phyloP scores from a whole-genome alignment of 2,113 vertebrate species.

The Rhegmatorhina hoffmannsi region DNA sequence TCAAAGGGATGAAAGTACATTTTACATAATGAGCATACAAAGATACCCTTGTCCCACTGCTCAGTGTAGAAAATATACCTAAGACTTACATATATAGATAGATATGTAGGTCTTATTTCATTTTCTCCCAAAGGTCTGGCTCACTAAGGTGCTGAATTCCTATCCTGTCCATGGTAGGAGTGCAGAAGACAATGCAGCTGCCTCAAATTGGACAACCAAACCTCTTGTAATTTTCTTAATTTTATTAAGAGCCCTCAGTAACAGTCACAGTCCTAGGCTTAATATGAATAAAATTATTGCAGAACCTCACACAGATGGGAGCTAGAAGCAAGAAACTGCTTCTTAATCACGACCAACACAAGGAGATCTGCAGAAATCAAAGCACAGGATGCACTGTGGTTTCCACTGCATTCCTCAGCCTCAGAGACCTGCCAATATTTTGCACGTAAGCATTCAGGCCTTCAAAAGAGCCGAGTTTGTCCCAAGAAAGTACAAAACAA shows the following conservation, averaged over 20 bases:
- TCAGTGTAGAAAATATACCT: not conserved
- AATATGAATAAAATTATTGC: fast-evolving
- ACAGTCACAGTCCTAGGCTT: not conserved
- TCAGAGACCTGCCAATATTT: conserved; percentile 66
- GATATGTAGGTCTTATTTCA: not conserved
- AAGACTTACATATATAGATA: no score
- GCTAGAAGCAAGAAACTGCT: conserved; percentile 16
- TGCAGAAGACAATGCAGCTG: not conserved
- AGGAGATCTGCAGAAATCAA: conserved; percentile 68
- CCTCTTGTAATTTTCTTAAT: not conserved
- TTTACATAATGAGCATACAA: not conserved
- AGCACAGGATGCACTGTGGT: conserved; percentile 64
- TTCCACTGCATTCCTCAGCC: conserved; percentile 68
- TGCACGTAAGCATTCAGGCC: conserved; percentile 64
- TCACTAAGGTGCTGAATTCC: not conserved
- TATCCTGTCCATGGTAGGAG: not conserved
- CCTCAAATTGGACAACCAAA: not conserved
- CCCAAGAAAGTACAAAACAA: conserved; percentile 72
- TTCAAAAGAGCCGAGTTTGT: conserved; percentile 73
- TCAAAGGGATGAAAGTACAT: not conserved
- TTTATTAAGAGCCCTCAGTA: not conserved
- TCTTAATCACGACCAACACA: not conserved
- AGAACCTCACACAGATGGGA: not conserved
- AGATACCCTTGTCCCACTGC: not conserved
- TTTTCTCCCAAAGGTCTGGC: not conserved